phyloP scores from a whole-genome alignment of 2,113 vertebrate genomes.

The Cyphomyrus plagiostoma region DNA sequence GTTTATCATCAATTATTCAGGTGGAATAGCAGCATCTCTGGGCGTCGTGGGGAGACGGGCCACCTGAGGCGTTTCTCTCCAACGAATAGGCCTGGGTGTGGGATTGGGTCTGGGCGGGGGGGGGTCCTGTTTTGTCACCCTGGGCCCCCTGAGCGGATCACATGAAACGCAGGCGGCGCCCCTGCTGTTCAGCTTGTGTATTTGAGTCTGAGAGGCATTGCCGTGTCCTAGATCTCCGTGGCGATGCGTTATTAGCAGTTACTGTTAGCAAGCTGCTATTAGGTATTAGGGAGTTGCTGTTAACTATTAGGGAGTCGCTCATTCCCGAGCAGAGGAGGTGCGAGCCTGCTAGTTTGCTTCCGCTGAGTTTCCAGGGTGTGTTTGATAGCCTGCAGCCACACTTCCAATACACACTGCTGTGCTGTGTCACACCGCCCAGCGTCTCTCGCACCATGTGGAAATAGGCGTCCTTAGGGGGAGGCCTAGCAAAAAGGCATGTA shows the following conservation, averaged over 20 bases:
- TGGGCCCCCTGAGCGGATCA: background rate
- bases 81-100: background rate
- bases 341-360: background rate
- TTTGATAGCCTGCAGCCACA: background rate
- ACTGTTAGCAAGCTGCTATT: background rate
- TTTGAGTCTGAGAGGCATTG: background rate
- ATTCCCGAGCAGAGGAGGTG: background rate
- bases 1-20: slow-evolving; percentile 13
- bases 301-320: background rate
- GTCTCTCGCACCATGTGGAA: background rate
- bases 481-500: background rate
- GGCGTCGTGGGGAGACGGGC: background rate
- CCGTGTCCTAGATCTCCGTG: background rate
- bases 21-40: background rate
- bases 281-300: background rate
- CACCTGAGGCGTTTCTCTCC: background rate
- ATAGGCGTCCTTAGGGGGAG: background rate
- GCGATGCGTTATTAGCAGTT: background rate
- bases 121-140: background rate
- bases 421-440: background rate
- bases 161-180: background rate
- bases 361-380: background rate
- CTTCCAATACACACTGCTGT: background rate
- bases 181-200: background rate
- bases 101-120: background rate